Percentiles rank a stretch among this genome's conserved stretches.
These are phyloP conservation scores for Gnathonemus longibarbis DNA, from an alignment of 2,113 vertebrate species.

Conservation along the genomic window DNA sequence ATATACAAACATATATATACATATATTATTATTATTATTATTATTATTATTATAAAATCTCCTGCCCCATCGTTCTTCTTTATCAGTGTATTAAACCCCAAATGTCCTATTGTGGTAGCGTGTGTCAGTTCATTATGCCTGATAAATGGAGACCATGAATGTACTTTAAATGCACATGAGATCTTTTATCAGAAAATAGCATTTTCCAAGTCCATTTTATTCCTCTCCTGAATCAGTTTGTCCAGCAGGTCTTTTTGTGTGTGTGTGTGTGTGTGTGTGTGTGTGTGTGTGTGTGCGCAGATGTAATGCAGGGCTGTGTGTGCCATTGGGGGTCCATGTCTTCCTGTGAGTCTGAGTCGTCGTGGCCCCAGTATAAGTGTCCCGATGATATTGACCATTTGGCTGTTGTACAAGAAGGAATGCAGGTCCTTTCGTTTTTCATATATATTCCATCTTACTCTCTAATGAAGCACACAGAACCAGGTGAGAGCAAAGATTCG, in stretches of 20 bases:
- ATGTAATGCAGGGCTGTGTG: background rate
- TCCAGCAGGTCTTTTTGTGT: background rate
- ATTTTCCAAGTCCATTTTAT: background rate
- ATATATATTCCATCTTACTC: background rate
- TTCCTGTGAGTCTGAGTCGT: background rate
- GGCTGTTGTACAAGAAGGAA: background rate
- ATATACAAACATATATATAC: background rate
- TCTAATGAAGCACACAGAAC: background rate
- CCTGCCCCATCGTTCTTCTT: background rate
- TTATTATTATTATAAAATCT: too few species aligned
- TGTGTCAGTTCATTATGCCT: background rate
- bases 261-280: too few species aligned
- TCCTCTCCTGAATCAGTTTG: background rate
- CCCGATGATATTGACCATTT: background rate
- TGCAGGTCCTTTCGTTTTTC: background rate
- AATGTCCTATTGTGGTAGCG: background rate
- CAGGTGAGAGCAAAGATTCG: background rate
- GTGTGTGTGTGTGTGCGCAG: too few species aligned
- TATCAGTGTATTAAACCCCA: background rate
- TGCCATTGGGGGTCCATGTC: background rate
- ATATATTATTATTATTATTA: too few species aligned
- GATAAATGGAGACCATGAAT: background rate
- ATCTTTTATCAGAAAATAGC: constrained; percentile 6
- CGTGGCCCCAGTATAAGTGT: background rate
- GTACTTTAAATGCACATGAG: background rate